phyloP scores from a whole-genome alignment of 2,113 vertebrate species.

The Montifringilla adamsi region DNA sequence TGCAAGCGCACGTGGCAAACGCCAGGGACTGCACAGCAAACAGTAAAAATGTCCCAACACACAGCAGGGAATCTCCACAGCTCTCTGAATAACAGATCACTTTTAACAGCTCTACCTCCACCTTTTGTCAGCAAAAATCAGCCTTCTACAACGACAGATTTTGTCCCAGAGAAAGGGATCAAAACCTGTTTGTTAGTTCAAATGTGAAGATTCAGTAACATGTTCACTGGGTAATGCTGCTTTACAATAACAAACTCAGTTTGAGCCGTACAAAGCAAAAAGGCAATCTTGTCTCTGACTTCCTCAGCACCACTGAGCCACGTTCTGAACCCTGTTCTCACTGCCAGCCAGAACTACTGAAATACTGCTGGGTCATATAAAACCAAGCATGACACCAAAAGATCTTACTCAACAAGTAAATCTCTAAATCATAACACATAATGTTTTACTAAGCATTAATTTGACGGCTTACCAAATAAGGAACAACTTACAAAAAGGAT shows the following conservation, averaged over 20 bases:
- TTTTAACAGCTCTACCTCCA: neutral
- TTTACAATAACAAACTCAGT: neutral
- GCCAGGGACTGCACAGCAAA: neutral
- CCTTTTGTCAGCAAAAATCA: neutral
- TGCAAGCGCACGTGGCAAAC: neutral
- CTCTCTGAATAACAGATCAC: neutral
- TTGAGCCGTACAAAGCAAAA: neutral
- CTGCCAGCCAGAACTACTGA: neutral
- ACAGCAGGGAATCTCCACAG: neutral
- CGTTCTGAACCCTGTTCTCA: neutral
- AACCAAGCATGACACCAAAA: neutral
- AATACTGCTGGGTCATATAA: neutral
- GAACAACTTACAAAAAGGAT: neutral
- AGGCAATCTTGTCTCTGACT: neutral
- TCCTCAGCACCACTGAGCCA: neutral
- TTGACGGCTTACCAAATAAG: neutral
- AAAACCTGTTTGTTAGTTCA: neutral
- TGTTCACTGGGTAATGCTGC: neutral
- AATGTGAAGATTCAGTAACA: neutral
- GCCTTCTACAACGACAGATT: neutral
- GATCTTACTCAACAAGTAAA: neutral
- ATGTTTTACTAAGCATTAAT: neutral
- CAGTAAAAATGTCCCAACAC: neutral
- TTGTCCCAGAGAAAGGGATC: neutral
- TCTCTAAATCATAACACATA: neutral